A percentile compares a stretch with the other conserved stretches of the same genome.
phyloP scores from a whole-genome alignment of 2,797 vertebrate genomes.

The Acanthurus lineatus region DNA sequence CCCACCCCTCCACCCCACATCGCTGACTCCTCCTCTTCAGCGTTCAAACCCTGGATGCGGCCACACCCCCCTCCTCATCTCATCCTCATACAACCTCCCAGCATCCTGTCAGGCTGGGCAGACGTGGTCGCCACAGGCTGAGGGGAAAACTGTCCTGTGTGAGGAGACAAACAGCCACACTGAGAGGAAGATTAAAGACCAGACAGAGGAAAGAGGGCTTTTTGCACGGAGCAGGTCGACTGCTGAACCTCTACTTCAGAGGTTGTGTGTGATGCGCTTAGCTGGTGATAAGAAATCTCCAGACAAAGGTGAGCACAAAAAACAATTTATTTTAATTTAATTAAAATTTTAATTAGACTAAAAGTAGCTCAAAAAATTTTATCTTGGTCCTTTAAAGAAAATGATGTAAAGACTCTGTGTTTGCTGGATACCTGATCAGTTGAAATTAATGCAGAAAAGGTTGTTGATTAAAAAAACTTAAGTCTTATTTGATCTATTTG shows the following conservation, averaged over 20 bases:
- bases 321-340: neutral
- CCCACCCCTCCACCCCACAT: neutral
- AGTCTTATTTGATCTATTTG: neutral
- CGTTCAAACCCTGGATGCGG: conserved; percentile 42
- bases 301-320: conserved; percentile 57
- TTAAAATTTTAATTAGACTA: neutral
- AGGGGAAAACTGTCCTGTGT: conserved; percentile 28
- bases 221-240: conserved; percentile 17
- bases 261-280: conserved; percentile 45
- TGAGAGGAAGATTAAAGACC: conserved; percentile 29
- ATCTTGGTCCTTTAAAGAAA: neutral
- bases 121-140: conserved; percentile 2
- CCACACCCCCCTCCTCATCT: conserved; percentile 43
- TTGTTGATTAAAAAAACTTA: no score
- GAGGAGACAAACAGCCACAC: conserved; percentile 27
- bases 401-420: neutral
- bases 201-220: conserved; percentile 4
- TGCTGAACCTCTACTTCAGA: neutral
- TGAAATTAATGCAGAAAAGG: neutral
- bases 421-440: neutral
- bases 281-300: conserved; percentile 58
- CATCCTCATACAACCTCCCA: conserved; percentile 43
- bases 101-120: conserved; percentile 41
- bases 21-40: conserved; percentile 65
- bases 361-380: neutral